A percentile compares a stretch with the other conserved stretches of the same genome.
phyloP scores from a whole-genome alignment of 2,113 vertebrate genomes.

The Rhinolophus ferrumequinum region DNA sequence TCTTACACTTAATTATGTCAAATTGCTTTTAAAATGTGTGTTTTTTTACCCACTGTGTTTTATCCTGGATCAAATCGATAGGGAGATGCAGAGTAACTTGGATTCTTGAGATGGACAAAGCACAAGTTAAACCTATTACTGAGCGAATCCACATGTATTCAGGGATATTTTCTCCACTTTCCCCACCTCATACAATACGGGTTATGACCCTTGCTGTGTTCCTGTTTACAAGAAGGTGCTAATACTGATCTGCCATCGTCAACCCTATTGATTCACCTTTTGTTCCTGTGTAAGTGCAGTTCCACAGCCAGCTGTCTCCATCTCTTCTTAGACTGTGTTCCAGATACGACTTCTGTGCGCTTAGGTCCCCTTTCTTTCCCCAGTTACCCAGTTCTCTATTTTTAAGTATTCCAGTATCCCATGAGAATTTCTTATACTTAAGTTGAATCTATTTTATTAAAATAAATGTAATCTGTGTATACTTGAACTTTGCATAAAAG shows the following conservation, averaged over 20 bases:
- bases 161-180: not conserved
- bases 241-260: not conserved
- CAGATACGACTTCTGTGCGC: not conserved
- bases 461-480: not conserved
- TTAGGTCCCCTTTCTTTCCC: not conserved
- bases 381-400: not conserved
- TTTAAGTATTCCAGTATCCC: not conserved
- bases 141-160: not conserved
- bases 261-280: not conserved
- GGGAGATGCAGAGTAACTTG: not conserved
- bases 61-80: not conserved
- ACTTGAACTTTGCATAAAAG: not conserved
- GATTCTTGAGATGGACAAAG: not conserved
- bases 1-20: not conserved
- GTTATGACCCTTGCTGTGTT: not conserved
- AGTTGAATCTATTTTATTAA: not conserved
- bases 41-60: not conserved
- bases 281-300: not conserved
- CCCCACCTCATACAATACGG: not conserved
- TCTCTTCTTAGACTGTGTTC: not conserved
- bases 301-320: not conserved
- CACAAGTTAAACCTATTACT: not conserved
- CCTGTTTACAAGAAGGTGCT: not conserved
- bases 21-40: not conserved
- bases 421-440: not conserved